Conservation (phyloP, 1,140 invertebrate species). For the Aphaenogaster ashmeadi region DNA sequence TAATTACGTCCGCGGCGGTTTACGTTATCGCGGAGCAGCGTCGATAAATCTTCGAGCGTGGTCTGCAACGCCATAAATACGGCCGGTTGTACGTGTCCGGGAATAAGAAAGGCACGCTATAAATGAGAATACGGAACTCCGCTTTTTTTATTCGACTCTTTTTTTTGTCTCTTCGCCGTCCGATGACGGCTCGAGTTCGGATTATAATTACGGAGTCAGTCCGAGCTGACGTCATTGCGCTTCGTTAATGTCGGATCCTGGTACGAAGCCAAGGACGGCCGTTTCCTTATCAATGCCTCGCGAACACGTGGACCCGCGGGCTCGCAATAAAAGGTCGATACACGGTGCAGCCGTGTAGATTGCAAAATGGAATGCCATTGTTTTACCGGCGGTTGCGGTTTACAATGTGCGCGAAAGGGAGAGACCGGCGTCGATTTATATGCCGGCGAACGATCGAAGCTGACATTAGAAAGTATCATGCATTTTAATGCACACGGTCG, state of each 20-base stretch:
- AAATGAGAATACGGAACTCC: constrained; percentile 50
- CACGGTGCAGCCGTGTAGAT: background rate
- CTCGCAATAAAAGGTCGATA: constrained; percentile 26
- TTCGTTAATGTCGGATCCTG: constrained; percentile 54
- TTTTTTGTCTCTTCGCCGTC: background rate
- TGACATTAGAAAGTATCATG: constrained; percentile 45
- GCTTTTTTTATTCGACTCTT: constrained; percentile 18
- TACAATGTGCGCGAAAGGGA: constrained; percentile 45
- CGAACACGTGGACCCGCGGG: constrained; percentile 3
- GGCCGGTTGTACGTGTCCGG: constrained; percentile 1
- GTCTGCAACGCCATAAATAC: constrained; percentile 52
- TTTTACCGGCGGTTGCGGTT: constrained; percentile 8
- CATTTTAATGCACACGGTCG: background rate
- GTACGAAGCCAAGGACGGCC: constrained; percentile 56
- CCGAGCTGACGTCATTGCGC: constrained; percentile 54
- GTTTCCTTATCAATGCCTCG: constrained; percentile 54
- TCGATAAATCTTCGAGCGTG: constrained; percentile 51
- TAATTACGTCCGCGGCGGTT: constrained; percentile 38
- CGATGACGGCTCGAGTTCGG: constrained; percentile 38
- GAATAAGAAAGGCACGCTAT: constrained; percentile 48
- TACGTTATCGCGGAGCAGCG: constrained; percentile 4
- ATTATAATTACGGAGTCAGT: constrained; percentile 57
- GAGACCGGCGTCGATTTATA: constrained; percentile 31
- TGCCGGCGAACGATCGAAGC: background rate
- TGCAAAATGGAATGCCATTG: constrained; percentile 59